These are phyloP conservation scores for Sminthurides aquaticus DNA, from an alignment of 2,888 invertebrate genomes.

Conservation along the genomic window DNA sequence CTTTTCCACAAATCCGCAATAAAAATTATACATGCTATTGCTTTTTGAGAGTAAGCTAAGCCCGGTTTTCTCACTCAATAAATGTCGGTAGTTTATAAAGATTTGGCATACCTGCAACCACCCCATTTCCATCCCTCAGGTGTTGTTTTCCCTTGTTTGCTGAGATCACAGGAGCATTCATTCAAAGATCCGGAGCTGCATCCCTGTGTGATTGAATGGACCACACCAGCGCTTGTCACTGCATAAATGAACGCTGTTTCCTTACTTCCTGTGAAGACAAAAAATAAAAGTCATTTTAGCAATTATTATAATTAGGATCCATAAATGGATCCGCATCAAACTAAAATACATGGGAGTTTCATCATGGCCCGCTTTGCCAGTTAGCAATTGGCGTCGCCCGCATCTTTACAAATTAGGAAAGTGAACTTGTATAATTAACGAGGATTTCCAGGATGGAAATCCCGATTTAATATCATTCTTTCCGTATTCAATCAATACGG, in stretches of 20 bases:
- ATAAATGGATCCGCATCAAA: not conserved
- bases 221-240: slow-evolving; percentile 54
- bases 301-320: not conserved
- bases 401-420: not conserved
- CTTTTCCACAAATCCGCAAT: too few species aligned
- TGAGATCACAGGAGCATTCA: slow-evolving; percentile 53
- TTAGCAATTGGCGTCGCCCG: not conserved
- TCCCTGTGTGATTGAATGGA: slow-evolving; percentile 53
- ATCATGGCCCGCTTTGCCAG: not conserved
- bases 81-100: too few species aligned
- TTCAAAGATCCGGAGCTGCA: slow-evolving; percentile 55
- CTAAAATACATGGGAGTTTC: not conserved
- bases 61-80: too few species aligned
- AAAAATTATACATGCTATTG: too few species aligned
- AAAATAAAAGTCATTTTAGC: not conserved
- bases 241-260: slow-evolving; percentile 56
- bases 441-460: not conserved
- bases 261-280: slow-evolving; percentile 49
- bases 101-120: slow-evolving; percentile 53
- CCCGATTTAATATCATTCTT: too few species aligned
- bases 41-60: too few species aligned
- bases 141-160: slow-evolving; percentile 48
- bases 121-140: slow-evolving; percentile 55
- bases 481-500: too few species aligned
- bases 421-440: too few species aligned